Conservation (phyloP, 2,797 vertebrate species). For the Acanthis flammea region DNA sequence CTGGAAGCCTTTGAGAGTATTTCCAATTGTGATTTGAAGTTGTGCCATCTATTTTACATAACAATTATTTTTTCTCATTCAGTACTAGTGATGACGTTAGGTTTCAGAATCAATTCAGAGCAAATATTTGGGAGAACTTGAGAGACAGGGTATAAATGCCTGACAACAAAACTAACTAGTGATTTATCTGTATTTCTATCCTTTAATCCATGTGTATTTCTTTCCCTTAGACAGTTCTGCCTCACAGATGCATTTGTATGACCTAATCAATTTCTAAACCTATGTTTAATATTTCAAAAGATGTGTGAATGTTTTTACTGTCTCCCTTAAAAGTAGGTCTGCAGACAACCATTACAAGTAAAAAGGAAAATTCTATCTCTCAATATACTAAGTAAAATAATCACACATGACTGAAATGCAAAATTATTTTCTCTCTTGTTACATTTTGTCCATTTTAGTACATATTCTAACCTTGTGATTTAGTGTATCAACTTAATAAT, state of each 20-base stretch:
- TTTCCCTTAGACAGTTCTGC: neutral
- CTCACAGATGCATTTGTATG: neutral
- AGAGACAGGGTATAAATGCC: neutral
- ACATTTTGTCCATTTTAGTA: neutral
- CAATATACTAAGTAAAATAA: neutral
- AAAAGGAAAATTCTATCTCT: neutral
- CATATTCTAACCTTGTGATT: neutral
- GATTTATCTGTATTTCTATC: neutral
- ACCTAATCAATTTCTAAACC: neutral
- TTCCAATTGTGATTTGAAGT: conserved; percentile 33
- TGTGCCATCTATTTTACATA: conserved; percentile 4
- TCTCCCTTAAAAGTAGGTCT: neutral
- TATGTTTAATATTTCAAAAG: neutral
- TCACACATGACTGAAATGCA: neutral
- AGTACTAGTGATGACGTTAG: neutral
- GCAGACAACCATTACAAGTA: neutral
- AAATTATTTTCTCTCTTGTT: neutral
- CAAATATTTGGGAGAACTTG: neutral
- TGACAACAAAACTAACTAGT: neutral
- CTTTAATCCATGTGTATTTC: neutral
- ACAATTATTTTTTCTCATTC: neutral
- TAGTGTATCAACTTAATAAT: neutral
- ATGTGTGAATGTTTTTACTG: neutral
- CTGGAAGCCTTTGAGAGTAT: conserved; percentile 7
- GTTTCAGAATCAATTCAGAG: neutral